These are phyloP conservation scores for Cylloceria caligata DNA, from an alignment of 2,888 invertebrate genomes.

Conservation along the genomic window DNA sequence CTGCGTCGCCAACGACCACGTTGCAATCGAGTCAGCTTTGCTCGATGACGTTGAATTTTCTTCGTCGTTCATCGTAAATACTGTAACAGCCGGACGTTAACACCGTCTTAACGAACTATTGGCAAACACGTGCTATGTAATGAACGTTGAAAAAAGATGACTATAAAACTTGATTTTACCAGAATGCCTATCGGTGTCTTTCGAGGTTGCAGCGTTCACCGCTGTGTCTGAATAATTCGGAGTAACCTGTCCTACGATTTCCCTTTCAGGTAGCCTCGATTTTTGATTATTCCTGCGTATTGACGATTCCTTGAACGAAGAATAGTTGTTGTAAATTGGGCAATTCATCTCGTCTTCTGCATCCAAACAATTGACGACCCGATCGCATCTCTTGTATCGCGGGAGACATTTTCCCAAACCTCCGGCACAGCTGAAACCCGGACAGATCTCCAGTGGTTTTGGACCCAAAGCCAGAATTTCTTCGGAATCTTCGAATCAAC, in stretches of 20 bases:
- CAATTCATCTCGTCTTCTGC: conserved; percentile 94
- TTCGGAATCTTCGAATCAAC: conserved; percentile 30
- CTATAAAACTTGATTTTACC: not conserved
- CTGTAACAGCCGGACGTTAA: conserved; percentile 28
- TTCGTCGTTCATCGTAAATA: conserved; percentile 7
- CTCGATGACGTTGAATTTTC: conserved; percentile 6
- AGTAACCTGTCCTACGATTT: conserved; percentile 5
- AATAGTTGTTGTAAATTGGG: conserved; percentile 28
- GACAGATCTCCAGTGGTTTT: conserved; percentile 88
- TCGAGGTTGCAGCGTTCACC: not conserved
- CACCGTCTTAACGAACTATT: not conserved
- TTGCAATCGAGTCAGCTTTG: not conserved
- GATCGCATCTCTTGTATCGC: conserved; percentile 89
- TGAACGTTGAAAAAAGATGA: not conserved
- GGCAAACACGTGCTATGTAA: not conserved
- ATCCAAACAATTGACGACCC: conserved; percentile 90
- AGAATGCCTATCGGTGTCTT: not conserved
- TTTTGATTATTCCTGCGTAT: not conserved
- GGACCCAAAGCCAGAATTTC: not conserved
- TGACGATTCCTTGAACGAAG: not conserved
- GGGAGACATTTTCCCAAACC: conserved; percentile 90
- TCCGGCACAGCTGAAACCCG: conserved; percentile 90
- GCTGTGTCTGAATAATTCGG: not conserved
- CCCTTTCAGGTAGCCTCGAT: not conserved
- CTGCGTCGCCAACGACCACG: conserved; percentile 23